Evolutionary conservation across 2,113 vertebrate species (phyloP), one percentile per base, ranked within the genome.

Genomic region (Procavia capensis): DNA sequence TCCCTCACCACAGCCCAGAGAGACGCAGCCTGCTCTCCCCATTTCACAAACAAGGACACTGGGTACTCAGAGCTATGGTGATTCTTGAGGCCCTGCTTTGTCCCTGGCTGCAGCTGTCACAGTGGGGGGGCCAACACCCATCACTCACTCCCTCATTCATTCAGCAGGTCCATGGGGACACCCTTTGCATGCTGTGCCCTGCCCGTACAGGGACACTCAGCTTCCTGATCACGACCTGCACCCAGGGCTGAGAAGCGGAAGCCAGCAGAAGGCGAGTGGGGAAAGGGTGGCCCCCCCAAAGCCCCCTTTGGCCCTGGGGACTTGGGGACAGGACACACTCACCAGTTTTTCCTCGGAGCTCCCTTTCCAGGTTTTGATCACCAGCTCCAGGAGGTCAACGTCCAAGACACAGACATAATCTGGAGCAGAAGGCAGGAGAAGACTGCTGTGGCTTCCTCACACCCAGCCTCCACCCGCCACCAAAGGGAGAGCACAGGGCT

Each of bases 311-410:
- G 43, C 88, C 17, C 66, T 2, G 1, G 59, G 78, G 61, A 39
- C 20, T 47, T 34, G 11, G 25, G 34, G 81, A 27, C 2, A 39
- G 22, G 36, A 39, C 5, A 31, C 16, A 57, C 99, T 98, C 96
- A 99, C 99, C 98, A 99, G 98, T 95, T 98, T 99, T 31, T 98
- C 99, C 0, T 97, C 97, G 0, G 98, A 64, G 72, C 97, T 98
- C 95, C 99, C 99, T 96, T 99, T 99, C 99, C 99, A 99, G 45
- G 99, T 99, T 94, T 99, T 99, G 97, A 99, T 99, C 85, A 99
- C 99, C 27, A 99, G 98, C 87, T 99, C 99, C 94, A 99, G 97
- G 66, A 99, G 98, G 96, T 99, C 99, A 43, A 99, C 99, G 59
- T 99, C 99, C 98, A 99, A 95, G 59, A 99, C 98, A 86, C 99